Percentiles rank a stretch among this genome's conserved stretches.
Evolutionary conservation across 2,113 vertebrate species (phyloP).

Genomic region (Tenrec ecaudatus): DNA sequence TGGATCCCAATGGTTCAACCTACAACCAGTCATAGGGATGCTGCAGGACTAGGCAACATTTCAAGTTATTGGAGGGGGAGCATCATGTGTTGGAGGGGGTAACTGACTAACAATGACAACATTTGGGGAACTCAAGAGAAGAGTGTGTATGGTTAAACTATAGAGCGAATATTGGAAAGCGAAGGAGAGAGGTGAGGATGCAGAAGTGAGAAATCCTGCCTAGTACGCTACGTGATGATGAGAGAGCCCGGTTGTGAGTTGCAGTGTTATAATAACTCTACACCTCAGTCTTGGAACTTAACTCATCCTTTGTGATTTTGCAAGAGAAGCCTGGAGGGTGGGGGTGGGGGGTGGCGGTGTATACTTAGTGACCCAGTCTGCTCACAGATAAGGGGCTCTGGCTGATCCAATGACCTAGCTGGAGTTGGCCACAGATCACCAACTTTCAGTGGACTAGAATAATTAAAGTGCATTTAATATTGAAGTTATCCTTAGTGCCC

Average conservation of each 20-base stretch:
- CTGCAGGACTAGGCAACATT: background rate
- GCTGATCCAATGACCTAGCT: background rate
- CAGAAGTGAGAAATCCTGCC: background rate
- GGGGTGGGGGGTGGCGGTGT: too few species aligned
- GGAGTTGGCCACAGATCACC: background rate
- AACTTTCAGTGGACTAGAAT: conserved; percentile 48
- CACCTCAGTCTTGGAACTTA: background rate
- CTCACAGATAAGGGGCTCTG: background rate
- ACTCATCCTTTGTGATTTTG: background rate
- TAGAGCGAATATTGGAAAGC: background rate
- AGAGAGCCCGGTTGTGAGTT: background rate
- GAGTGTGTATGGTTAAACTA: background rate
- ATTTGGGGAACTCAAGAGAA: background rate
- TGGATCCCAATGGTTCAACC: background rate
- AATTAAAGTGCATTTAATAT: conserved; percentile 19
- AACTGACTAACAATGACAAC: background rate
- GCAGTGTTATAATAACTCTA: background rate
- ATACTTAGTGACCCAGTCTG: background rate
- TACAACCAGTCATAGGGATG: background rate
- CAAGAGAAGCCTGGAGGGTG: background rate
- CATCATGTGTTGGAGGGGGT: background rate
- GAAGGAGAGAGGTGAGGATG: background rate
- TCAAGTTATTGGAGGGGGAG: background rate
- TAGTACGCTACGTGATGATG: background rate
- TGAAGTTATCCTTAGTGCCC: background rate